Conservation (phyloP, 1,140 invertebrate species). For the Steinernema khuongi region DNA sequence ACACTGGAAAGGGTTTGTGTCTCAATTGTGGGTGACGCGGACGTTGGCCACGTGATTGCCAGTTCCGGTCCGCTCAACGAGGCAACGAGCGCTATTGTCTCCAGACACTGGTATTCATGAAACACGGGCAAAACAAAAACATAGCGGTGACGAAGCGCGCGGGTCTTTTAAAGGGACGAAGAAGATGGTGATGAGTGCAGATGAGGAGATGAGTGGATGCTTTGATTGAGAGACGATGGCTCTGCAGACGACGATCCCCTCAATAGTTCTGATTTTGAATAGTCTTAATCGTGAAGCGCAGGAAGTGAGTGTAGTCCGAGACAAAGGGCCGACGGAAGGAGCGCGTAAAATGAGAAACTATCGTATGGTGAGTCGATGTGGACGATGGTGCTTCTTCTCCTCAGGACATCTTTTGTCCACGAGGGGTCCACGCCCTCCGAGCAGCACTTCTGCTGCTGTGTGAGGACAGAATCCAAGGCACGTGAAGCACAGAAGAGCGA, state of each 20-base stretch:
- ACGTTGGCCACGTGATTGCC: no score
- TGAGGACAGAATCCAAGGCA: no score
- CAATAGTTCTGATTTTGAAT: not conserved
- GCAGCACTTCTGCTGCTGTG: not conserved
- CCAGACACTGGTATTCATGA: no score
- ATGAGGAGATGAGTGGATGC: no score
- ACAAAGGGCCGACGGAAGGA: not conserved
- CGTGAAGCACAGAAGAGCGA: no score
- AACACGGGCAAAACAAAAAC: not conserved
- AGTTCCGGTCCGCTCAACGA: no score
- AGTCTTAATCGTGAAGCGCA: not conserved
- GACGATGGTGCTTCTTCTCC: not conserved
- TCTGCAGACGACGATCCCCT: not conserved
- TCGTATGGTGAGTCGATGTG: not conserved
- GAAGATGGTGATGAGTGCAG: not conserved
- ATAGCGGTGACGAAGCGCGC: not conserved
- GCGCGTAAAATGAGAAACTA: not conserved
- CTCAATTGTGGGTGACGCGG: no score
- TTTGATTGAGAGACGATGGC: not conserved
- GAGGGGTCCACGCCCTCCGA: not conserved
- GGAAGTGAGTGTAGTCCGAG: not conserved
- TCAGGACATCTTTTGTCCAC: not conserved
- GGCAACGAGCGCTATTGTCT: no score
- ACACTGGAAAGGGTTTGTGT: no score
- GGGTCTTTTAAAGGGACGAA: not conserved